A percentile compares a stretch with the other conserved stretches of the same genome.
Conservation (phyloP, 2,888 invertebrate species). For the Euplexia lucipara region DNA sequence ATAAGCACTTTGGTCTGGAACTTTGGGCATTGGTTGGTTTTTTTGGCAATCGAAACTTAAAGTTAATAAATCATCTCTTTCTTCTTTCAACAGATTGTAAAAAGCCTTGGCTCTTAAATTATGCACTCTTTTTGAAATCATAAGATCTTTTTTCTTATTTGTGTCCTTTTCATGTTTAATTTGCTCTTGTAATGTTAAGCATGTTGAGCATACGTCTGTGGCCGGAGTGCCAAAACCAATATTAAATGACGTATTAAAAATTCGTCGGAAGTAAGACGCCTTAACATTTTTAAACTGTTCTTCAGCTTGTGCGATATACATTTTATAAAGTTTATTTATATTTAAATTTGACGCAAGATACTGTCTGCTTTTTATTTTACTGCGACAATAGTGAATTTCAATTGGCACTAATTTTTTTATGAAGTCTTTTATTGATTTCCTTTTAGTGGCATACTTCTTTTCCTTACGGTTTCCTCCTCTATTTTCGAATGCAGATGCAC, state of each 20-base stretch:
- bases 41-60: no score
- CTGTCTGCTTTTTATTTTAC: slow-evolving; percentile 1
- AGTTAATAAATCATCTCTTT: neutral
- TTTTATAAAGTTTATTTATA: slow-evolving; percentile 2
- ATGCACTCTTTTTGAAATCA: neutral
- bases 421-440: no score
- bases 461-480: no score
- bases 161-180: slow-evolving; percentile 3
- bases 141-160: slow-evolving; percentile 3
- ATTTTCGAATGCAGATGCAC: no score
- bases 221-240: neutral
- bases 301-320: slow-evolving; percentile 2
- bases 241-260: slow-evolving; percentile 1
- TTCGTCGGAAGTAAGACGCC: neutral
- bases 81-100: slow-evolving; percentile 11
- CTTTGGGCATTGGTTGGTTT: neutral
- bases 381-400: no score
- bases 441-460: no score
- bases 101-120: slow-evolving; percentile 7
- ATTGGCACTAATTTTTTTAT: no score
- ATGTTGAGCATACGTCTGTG: slow-evolving; percentile 3
- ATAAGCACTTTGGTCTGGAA: slow-evolving; percentile 4
- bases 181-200: slow-evolving; percentile 3
- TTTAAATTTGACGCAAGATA: slow-evolving; percentile 2
- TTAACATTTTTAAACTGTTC: neutral